These are phyloP conservation scores for Cheumatopsyche charites DNA, from an alignment of 1,140 invertebrate species.

Conservation along the genomic window DNA sequence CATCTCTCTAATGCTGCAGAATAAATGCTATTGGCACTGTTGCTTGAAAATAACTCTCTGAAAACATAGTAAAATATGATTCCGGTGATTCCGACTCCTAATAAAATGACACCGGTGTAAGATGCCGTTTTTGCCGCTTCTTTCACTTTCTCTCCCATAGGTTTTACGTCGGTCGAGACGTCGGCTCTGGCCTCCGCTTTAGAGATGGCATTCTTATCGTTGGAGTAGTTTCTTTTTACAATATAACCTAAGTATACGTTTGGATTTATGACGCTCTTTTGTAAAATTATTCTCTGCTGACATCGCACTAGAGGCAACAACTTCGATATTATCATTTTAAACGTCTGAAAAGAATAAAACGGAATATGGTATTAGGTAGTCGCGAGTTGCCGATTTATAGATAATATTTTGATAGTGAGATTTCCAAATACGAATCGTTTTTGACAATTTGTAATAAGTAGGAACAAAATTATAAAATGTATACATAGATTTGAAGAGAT, in stretches of 20 bases:
- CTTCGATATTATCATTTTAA: conserved; percentile 19
- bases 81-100: conserved; percentile 77
- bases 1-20: conserved; percentile 77
- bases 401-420: no score
- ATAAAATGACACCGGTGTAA: conserved; percentile 80
- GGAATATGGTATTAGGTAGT: no score
- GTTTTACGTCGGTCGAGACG: conserved; percentile 67
- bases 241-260: background rate
- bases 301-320: background rate
- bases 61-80: conserved; percentile 83
- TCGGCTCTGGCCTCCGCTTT: conserved; percentile 54
- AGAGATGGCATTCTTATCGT: conserved; percentile 53
- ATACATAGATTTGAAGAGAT: no score
- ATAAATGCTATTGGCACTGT: conserved; percentile 86
- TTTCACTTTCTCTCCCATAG: conserved; percentile 77
- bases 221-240: conserved; percentile 50
- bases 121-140: conserved; percentile 85
- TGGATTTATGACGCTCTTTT: background rate
- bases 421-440: no score
- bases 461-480: no score
- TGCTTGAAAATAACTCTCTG: conserved; percentile 83
- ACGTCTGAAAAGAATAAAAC: conserved; percentile 12
- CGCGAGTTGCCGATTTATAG: no score
- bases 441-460: no score
- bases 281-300: conserved; percentile 1